These are phyloP conservation scores for Rhagium mordax DNA, from an alignment of 2,888 invertebrate species.

Conservation along the genomic window DNA sequence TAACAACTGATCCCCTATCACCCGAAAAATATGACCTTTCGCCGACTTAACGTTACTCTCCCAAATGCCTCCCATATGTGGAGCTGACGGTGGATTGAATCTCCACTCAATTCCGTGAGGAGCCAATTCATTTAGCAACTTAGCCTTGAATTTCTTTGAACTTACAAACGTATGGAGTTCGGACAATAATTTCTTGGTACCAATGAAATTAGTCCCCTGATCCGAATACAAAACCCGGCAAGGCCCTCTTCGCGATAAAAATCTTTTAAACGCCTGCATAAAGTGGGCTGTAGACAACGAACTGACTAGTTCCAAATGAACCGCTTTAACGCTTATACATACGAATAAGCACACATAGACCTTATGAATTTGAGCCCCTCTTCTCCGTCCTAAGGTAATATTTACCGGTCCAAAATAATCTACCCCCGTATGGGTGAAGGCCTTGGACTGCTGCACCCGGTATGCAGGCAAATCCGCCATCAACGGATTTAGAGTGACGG, in stretches of 20 bases:
- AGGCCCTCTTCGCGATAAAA: no score
- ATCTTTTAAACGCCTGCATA: no score
- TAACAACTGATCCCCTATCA: conserved; percentile 46
- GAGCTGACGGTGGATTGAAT: conserved; percentile 37
- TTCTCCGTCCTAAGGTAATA: no score
- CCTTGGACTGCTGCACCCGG: not conserved
- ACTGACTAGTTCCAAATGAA: no score
- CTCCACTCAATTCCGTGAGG: conserved; percentile 23
- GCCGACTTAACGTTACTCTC: conserved; percentile 34
- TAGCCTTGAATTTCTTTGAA: not conserved
- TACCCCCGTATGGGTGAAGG: not conserved
- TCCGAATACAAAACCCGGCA: no score
- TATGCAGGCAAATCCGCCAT: conserved; percentile 5
- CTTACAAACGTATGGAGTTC: not conserved
- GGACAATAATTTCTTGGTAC: not conserved
- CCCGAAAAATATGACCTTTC: conserved; percentile 30
- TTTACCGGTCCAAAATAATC: no score
- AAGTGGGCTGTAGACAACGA: no score
- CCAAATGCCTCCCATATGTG: conserved; percentile 42
- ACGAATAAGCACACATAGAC: no score
- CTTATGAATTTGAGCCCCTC: not conserved
- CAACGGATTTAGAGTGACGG: not conserved
- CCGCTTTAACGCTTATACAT: no score
- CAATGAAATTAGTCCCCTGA: not conserved
- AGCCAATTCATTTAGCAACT: not conserved